Evolutionary conservation across 2,797 vertebrate genomes (phyloP).

Genomic region (Hemitrygon akajei): DNA sequence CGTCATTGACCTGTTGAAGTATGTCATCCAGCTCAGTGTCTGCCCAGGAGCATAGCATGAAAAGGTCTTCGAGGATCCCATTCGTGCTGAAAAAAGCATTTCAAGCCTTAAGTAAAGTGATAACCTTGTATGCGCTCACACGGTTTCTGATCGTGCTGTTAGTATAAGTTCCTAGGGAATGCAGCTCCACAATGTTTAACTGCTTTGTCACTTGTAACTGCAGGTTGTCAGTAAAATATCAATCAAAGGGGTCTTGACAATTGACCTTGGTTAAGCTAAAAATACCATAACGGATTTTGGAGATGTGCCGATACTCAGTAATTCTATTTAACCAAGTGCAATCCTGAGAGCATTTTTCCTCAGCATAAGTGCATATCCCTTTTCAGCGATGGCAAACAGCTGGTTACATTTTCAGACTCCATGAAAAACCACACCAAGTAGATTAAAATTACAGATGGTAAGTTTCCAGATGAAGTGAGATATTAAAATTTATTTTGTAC

Average conservation of each 20-base stretch:
- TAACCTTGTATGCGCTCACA: neutral
- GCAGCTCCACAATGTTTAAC: neutral
- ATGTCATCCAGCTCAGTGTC: neutral
- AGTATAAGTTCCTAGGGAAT: neutral
- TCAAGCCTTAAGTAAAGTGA: slow-evolving; percentile 18
- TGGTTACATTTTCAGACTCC: neutral
- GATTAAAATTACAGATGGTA: neutral
- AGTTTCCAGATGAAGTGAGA: neutral
- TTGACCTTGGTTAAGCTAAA: neutral
- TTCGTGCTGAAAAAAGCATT: neutral
- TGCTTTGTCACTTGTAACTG: neutral
- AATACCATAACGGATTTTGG: neutral
- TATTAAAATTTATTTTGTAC: neutral
- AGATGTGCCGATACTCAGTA: neutral
- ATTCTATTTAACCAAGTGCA: neutral
- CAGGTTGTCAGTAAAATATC: neutral
- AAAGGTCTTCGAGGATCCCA: neutral
- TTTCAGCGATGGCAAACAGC: neutral
- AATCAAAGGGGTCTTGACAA: neutral
- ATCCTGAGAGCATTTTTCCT: neutral
- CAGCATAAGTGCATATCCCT: neutral
- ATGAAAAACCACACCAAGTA: neutral
- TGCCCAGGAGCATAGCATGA: neutral
- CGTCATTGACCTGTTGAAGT: neutral
- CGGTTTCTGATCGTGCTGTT: neutral